Evolutionary conservation across 2,113 vertebrate species (phyloP), one percentile per base, ranked within the genome.

Genomic region (Talpa occidentalis): DNA sequence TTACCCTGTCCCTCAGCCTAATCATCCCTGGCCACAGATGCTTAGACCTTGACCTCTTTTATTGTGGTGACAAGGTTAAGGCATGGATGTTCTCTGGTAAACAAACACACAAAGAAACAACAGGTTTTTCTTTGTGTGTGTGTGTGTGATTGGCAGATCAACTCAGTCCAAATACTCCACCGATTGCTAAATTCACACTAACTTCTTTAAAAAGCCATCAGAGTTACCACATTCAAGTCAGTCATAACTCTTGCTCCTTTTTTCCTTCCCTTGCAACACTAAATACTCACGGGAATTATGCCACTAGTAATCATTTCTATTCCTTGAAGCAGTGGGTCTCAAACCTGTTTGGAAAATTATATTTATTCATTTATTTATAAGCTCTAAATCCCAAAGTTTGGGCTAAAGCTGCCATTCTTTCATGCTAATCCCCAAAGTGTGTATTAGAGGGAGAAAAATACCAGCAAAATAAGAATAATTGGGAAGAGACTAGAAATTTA

Each of bases 281-380:
- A 59, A 89, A 76, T 56, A 12, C 62, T 40, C 32, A 0, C 1
- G n/a, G 42, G 40, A 78, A 30, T 32, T n/a, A 32, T 1, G 6
- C 24, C 35, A 14, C n/a, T 70, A 35, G 22, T 44, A 60, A 15
- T 47, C 56, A 37, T 3, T 3, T 59, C n/a, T 37, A 28, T 26
- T 2, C 17, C 28, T 87, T 56, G 70, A 66, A 37, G 84, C 2
- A 26, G 5, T 6, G 26, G 47, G 40, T 69, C n/a, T 59, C 69
- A 82, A 44, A 52, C 10, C 17, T 81, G 5, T 72, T 54, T 77
- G 54, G 54, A 59, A 87, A 89, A 87, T 2, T 17, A 22, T 35
- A 54, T 90, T 80, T 76, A 90, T 35, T 76, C 74, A 15, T 69
- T 66, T 83, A 73, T 44, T 91, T 79, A n/a, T 67, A 37, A 74